A percentile compares a stretch with the other conserved stretches of the same genome.
phyloP scores from a whole-genome alignment of 1,140 invertebrate species.

The Camponotus pennsylvanicus region DNA sequence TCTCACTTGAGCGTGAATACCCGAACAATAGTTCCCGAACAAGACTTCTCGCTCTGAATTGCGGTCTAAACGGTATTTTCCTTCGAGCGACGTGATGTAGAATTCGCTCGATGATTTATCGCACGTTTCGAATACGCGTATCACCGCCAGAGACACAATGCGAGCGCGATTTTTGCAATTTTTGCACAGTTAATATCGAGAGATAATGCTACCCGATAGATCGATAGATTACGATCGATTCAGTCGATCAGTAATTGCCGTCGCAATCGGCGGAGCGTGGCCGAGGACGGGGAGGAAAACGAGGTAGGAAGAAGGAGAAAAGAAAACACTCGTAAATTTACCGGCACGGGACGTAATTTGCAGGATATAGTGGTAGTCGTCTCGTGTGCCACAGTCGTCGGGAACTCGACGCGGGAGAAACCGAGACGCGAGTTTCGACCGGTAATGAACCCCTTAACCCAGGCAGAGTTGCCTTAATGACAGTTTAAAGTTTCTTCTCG shows the following conservation, averaged over 20 bases:
- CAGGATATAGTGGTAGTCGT: constrained; percentile 39
- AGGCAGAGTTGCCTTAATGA: constrained; percentile 71
- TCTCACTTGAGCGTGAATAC: background rate
- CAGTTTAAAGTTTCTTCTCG: constrained; percentile 77
- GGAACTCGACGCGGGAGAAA: constrained; percentile 59
- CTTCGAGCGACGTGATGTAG: constrained; percentile 14
- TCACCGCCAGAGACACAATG: background rate
- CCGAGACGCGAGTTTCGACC: constrained; percentile 57
- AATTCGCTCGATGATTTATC: constrained; percentile 45
- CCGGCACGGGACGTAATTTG: constrained; percentile 64
- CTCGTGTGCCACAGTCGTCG: constrained; percentile 40
- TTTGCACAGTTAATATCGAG: constrained; percentile 9
- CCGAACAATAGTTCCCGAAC: constrained; percentile 1
- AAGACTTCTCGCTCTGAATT: constrained; percentile 29
- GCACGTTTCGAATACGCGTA: background rate
- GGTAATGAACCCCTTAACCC: constrained; percentile 73
- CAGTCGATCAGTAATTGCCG: constrained; percentile 49
- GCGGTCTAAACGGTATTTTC: constrained; percentile 5
- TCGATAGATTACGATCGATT: constrained; percentile 61
- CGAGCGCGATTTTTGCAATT: constrained; percentile 49
- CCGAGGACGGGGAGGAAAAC: constrained; percentile 15
- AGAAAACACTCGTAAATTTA: constrained; percentile 60
- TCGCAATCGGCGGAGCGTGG: constrained; percentile 45
- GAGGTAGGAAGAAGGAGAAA: constrained; percentile 8
- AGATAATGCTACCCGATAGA: background rate